Percentiles rank a stretch among this genome's conserved stretches.
phyloP scores from a whole-genome alignment of 2,888 invertebrate genomes.

The Chironomus riparius region DNA sequence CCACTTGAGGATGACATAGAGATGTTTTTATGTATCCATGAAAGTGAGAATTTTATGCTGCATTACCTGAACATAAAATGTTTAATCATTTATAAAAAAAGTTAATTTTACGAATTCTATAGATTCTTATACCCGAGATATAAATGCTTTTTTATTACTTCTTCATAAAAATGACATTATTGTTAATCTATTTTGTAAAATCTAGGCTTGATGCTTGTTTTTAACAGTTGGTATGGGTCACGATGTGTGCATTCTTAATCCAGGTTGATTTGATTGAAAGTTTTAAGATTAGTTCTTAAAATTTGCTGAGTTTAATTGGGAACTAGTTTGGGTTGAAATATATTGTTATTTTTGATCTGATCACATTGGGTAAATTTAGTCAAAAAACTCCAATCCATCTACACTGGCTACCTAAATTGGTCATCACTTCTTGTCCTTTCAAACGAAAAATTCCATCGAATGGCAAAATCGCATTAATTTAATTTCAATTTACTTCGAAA shows the following conservation, averaged over 20 bases:
- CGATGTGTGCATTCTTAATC: too few species aligned
- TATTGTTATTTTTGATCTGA: too few species aligned
- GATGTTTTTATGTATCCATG: not conserved
- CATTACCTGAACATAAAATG: slow-evolving; percentile 8
- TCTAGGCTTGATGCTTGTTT: slow-evolving; percentile 23
- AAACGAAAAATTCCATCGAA: too few species aligned
- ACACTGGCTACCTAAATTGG: not conserved
- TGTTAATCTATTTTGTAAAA: too few species aligned
- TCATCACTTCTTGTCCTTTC: too few species aligned
- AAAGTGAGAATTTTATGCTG: not conserved
- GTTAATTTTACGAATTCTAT: not conserved
- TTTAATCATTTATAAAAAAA: slow-evolving; percentile 3
- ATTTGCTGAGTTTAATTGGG: too few species aligned
- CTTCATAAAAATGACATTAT: not conserved
- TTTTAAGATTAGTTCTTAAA: too few species aligned
- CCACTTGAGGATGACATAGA: slow-evolving; percentile 14
- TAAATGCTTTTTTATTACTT: not conserved
- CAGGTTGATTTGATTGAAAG: too few species aligned
- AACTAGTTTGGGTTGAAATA: too few species aligned
- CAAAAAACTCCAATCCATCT: not conserved
- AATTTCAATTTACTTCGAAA: not conserved
- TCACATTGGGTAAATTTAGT: too few species aligned
- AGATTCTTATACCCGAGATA: not conserved
- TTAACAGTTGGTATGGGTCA: too few species aligned
- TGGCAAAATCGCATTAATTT: too few species aligned